These are phyloP conservation scores for Dendrolimus punctatus DNA, from an alignment of 1,140 invertebrate genomes.

Conservation along the genomic window DNA sequence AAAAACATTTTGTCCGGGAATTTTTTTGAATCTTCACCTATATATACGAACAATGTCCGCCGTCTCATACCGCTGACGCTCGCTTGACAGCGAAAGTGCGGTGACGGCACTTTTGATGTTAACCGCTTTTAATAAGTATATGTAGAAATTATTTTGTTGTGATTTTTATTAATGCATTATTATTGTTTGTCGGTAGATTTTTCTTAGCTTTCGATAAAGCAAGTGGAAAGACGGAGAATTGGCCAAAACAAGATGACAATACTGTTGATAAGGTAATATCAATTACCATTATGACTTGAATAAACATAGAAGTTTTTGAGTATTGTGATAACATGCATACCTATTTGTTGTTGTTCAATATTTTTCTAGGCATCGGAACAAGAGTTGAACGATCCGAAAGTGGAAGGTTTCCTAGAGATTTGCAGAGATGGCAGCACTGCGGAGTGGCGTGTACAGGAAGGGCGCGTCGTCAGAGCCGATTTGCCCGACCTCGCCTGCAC, in stretches of 20 bases:
- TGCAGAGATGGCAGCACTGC: constrained; percentile 70
- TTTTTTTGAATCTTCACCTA: no score
- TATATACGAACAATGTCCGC: no score
- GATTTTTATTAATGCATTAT: neutral
- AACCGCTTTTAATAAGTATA: neutral
- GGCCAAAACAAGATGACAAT: constrained; percentile 57
- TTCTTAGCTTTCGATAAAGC: constrained; percentile 92
- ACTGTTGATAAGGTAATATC: constrained; percentile 39
- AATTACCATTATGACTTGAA: no score
- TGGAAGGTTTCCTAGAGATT: constrained; percentile 68
- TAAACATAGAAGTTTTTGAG: no score
- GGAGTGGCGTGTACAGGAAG: constrained; percentile 71
- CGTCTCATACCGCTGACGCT: no score
- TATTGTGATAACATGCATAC: neutral
- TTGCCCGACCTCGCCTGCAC: constrained; percentile 49
- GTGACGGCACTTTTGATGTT: no score
- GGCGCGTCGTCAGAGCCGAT: constrained; percentile 57
- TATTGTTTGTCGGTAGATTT: constrained; percentile 71
- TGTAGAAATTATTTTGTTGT: neutral
- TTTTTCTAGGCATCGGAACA: constrained; percentile 24
- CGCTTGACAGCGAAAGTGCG: no score
- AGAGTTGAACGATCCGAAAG: constrained; percentile 25
- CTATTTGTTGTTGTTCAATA: neutral
- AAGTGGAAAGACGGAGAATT: constrained; percentile 70
- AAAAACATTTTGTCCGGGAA: no score